Evolutionary conservation across 2,888 invertebrate species (phyloP), one percentile per base, ranked within the genome.

Genomic region (Epinotia bilunana): DNA sequence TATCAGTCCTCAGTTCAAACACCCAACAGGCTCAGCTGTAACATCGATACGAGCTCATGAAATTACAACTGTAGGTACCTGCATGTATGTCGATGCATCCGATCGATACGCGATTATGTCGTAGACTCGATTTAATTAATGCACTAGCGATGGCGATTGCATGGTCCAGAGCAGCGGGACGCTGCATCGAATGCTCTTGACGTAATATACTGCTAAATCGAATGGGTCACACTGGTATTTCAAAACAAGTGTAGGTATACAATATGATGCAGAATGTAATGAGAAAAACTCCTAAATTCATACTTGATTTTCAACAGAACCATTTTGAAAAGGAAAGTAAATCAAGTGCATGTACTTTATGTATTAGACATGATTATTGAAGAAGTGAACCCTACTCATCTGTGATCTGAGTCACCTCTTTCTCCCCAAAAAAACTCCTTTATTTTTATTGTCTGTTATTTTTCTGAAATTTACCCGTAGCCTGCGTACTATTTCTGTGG

Each of bases 51-150:
- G 7, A 9, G 9, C 39, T 39, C 39, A n/a, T 13, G 23, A 28
- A 46, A 39, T 23, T 6, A 46, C 1, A 16, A 13, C 49, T 18
- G 13, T 28, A 18, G 57, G 18, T 46, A n/a, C 28, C 28, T 39
- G 12, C 9, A 12, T 16, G 6, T 39, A 60, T 53, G 23, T 20
- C 20, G 12, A 28, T 28, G 60, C 43, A 61, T 62, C 20, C 16
- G 23, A 72, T 73, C 73, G 73, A 73, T 73, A 62, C 28, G 43
- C 68, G 72, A 73, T 73, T 73, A 68, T 68, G 73, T 62, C 63
- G 72, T 67, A 53, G 65, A 39, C 61, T 73, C 55, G 73, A 73
- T 73, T 68, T 73, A 73, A 73, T 73, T 68, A 73, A 73, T 73
- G 67, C 62, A 73, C 61, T 61, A 61, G 61, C 62, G 49, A 67